Evolutionary conservation across 2,888 invertebrate genomes (phyloP), one percentile per base, ranked within the genome.

Genomic region (Cetonia aurata): DNA sequence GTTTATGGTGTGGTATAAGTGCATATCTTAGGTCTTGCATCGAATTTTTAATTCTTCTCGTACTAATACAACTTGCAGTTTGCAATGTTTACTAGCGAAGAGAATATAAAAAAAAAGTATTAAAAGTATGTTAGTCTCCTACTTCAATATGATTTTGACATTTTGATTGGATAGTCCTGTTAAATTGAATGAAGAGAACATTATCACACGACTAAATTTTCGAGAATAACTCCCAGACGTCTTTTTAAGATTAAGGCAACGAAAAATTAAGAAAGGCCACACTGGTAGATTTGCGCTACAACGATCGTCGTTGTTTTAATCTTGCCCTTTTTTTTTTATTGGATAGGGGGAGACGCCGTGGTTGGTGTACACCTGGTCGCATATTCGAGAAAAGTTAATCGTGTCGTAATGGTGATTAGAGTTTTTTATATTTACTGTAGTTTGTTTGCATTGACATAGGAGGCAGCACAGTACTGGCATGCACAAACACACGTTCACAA

Each of bases 381-480:
- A 25, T 25, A 41, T 56, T 53, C 19, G 31, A 53, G 67, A 55
- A 67, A 67, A 67, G 67, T 62, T 62, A 62, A 62, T 62, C 62
- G 62, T 62, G 60, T 69, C 62, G 55, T 62, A 71, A 71, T 68
- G 62, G 53, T 67, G 46, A 65, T 67, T 73, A 73, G 59, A 76
- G 74, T 80, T 76, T 77, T 37, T 78, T 78, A 76, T 82, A 82
- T 82, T 82, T 81, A 83, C 81, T 80, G 82, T 83, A 83, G 82
- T 83, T 81, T 82, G 81, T 81, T 83, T 84, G 81, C 82, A 80
- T 83, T 83, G 79, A 82, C 75, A 77, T 83, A 84, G 83, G 83
- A 83, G 81, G 81, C 82, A 81, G 81, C 83, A 83, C 83, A 82
- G 78, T 83, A 81, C 83, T 81, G 82, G 83, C 83, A 84, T 83